Evolutionary conservation across 1,140 invertebrate species (phyloP), one percentile per base, ranked within the genome.

Genomic region (Theocolax elegans): DNA sequence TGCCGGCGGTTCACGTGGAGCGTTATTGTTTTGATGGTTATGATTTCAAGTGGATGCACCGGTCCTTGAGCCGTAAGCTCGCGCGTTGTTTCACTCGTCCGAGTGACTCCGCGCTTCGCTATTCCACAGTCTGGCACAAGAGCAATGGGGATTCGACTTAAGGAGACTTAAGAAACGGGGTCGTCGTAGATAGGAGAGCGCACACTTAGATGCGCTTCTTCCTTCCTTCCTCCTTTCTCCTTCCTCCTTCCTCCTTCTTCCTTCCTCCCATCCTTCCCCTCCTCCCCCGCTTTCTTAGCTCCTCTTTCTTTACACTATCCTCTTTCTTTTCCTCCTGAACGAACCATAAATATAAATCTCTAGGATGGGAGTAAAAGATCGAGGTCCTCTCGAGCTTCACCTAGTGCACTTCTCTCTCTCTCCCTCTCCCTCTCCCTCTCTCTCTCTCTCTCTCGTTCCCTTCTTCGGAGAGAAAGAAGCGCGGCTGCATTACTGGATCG

Each of bases 291-390:
- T 31, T n/a, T n/a, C n/a, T n/a, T n/a, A n/a, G n/a, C n/a, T 40
- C 19, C 31, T 21, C 46, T 19, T 23, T 29, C 25, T 13, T 56
- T 3, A 8, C 35, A 4, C 54, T 44, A 42, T 68, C 56, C 56
- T 63, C 42, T 63, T 71, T 71, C 29, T 64, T 44, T 46, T 58
- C 68, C 49, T 64, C 63, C 56, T 42, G 70, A 72, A 72, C 63
- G 42, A 72, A 67, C 70, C 70, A 67, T 72, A 72, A 72, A 67
- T 72, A 72, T 72, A 72, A 72, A 72, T 72, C 70, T 72, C 64
- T 29, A 56, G 48, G 56, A 72, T 67, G 44, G 69, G 48, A 65
- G 69, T 59, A 65, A 60, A 60, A 71, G 69, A 71, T 71, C 69
- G 69, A 65, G 62, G 44, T 65, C 62, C 60, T 71, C 54, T 65